These are phyloP conservation scores for Leptura quadrifasciata DNA, from an alignment of 2,888 invertebrate genomes.

Conservation along the genomic window DNA sequence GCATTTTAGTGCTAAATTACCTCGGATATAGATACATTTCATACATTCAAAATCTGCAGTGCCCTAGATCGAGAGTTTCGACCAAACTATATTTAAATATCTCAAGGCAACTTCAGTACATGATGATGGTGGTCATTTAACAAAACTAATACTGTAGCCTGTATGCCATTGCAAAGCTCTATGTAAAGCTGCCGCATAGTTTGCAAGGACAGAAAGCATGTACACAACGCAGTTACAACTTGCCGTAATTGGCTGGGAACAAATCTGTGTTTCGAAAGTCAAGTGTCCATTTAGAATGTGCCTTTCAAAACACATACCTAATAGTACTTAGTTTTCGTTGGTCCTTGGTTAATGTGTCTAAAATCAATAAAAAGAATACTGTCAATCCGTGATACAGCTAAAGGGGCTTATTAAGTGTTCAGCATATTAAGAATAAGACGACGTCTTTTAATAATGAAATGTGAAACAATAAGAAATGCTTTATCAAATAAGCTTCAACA, in stretches of 20 bases:
- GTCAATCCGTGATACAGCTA: too few relatives aligned
- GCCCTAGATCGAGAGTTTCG: not conserved
- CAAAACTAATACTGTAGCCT: slow-evolving; percentile 32
- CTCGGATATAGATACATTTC: too few relatives aligned
- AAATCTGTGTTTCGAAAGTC: slow-evolving; percentile 29
- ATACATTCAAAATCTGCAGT: too few relatives aligned
- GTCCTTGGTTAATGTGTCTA: too few relatives aligned
- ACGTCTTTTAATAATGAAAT: too few relatives aligned
- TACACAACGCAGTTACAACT: slow-evolving; percentile 21
- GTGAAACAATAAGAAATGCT: too few relatives aligned
- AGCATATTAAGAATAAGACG: too few relatives aligned
- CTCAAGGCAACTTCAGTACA: not conserved
- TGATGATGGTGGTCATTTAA: slow-evolving; percentile 26
- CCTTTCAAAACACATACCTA: not conserved
- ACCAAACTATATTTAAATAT: slow-evolving; percentile 13
- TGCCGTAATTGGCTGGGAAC: slow-evolving; percentile 36
- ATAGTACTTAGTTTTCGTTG: too few relatives aligned
- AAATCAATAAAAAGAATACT: too few relatives aligned
- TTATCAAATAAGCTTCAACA: too few relatives aligned
- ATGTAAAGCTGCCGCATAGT: slow-evolving; percentile 20
- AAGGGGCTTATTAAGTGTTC: too few relatives aligned
- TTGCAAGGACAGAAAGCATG: slow-evolving; percentile 26
- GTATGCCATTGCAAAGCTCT: slow-evolving; percentile 11
- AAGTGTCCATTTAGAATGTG: slow-evolving; percentile 8
- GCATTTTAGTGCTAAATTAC: too few relatives aligned